A percentile compares a stretch with the other conserved stretches of the same genome.
phyloP scores from a whole-genome alignment of 2,797 vertebrate genomes.

The Ceyx erithaca region DNA sequence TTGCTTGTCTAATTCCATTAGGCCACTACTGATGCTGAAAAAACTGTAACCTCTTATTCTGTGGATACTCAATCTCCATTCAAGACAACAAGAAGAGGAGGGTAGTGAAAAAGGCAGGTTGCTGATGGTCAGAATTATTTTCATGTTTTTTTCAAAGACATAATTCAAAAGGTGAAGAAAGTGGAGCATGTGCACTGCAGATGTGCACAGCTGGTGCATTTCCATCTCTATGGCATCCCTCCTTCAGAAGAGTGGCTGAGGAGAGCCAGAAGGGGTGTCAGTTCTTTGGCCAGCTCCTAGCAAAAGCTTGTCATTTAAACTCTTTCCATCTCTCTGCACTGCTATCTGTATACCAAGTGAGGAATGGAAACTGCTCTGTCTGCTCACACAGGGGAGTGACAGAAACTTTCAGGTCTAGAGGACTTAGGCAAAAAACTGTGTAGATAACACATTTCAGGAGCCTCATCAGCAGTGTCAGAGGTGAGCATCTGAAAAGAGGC shows the following conservation, averaged over 20 bases:
- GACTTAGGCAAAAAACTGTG: rapidly evolving
- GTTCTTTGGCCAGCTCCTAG: neutral
- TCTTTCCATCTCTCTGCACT: neutral
- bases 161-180: slow-evolving; percentile 22
- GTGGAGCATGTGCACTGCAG: neutral
- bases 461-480: neutral
- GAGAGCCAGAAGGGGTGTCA: neutral
- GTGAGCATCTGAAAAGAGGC: neutral
- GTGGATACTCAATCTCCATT: neutral
- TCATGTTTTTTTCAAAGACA: neutral
- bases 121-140: neutral
- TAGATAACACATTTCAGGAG: neutral
- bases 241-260: neutral
- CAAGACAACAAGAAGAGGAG: neutral
- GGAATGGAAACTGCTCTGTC: neutral
- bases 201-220: neutral
- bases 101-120: neutral
- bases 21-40: neutral
- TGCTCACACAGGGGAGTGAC: neutral
- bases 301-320: neutral
- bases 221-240: neutral
- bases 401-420: neutral
- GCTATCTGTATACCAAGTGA: neutral
- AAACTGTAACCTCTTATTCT: neutral
- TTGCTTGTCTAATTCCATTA: neutral